Base-by-base conservation (phyloP, 2,797 vertebrate species). In the Yasuhikotakia modesta region DNA sequence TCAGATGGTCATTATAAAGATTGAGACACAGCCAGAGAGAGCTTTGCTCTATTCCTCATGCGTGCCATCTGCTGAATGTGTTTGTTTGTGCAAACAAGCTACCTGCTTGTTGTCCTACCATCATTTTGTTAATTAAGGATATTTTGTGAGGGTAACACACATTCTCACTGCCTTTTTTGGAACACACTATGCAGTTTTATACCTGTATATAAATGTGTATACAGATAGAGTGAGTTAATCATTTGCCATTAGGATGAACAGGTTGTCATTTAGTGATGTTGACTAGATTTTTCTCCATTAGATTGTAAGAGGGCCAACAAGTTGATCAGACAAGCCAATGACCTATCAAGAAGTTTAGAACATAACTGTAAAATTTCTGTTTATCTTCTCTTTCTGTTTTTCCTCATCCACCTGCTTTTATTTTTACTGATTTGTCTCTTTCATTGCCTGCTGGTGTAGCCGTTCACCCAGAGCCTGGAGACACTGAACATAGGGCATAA, bases 401-500 rank as follows among this genome's bases (percentile, higher is more conserved):
- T 39, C 35, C 11, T 8, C 32, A 35, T 35, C 32, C 32, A 35
- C 32, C 6, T 35, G 32, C 2, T 30, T 46, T 1, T 69, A 11
- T 3, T 0, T 35, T 1, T 80, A 73, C 16, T 0, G 0, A 66
- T 60, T 12, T 27, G 10, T 79, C 52, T 68, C 39, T 45, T n/a
- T 46, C 3, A 7, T 2, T 69, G 10, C 6, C 1, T 13, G 0
- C 80, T 71, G 13, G 69, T 52, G 78, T 87, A 98, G 96, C 96
- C 97, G 0, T 96, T 94, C 87, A 96, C 95, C 0, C 96, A 97
- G 87, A 98, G 94, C 86, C 88, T 99, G 90, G 97, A 99, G 91
- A 98, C 97, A 1, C 87, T 99, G 78, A 99, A 98, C 89, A 90
- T 99, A 58, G 96, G 97, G 43, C 95, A 98, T 88, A 99, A 99